A percentile compares a stretch with the other conserved stretches of the same genome.
Evolutionary conservation across 1,140 invertebrate species (phyloP).

Genomic region (Diachasma alloeum): DNA sequence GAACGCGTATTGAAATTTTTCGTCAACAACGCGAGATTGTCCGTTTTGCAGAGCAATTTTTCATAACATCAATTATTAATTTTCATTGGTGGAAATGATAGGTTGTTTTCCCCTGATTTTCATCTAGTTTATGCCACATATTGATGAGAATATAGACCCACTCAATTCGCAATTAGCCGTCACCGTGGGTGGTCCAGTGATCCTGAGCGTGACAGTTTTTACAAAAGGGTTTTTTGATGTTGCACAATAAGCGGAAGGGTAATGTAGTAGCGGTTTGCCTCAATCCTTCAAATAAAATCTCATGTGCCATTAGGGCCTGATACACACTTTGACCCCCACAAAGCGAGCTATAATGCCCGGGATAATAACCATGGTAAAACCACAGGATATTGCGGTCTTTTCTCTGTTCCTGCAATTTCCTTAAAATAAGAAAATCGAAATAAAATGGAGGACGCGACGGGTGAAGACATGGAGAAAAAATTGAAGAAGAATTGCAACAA

Average conservation of each 20-base stretch:
- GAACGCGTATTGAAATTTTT: too few relatives aligned
- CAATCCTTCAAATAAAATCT: conserved; percentile 51
- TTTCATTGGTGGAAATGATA: too few relatives aligned
- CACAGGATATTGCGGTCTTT: background rate
- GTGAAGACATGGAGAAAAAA: background rate
- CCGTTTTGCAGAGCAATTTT: too few relatives aligned
- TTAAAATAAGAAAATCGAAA: background rate
- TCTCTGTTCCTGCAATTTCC: background rate
- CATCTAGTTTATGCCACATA: conserved; percentile 18
- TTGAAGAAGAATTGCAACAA: background rate
- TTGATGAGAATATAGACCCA: conserved; percentile 29
- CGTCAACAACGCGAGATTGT: too few relatives aligned
- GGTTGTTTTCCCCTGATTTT: background rate
- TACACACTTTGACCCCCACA: conserved; percentile 13
- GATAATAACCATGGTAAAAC: background rate
- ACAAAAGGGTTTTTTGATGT: conserved; percentile 30
- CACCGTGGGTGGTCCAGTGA: conserved; percentile 41
- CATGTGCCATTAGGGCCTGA: conserved; percentile 35
- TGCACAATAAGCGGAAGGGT: conserved; percentile 7
- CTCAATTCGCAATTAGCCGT: conserved; percentile 43
- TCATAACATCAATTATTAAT: too few relatives aligned
- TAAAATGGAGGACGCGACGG: background rate
- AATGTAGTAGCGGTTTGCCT: conserved; percentile 39
- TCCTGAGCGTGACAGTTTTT: conserved; percentile 55
- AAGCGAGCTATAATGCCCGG: background rate